A percentile compares a stretch with the other conserved stretches of the same genome.
Conservation (phyloP, 2,113 vertebrate genomes). For the Astur gentilis region DNA sequence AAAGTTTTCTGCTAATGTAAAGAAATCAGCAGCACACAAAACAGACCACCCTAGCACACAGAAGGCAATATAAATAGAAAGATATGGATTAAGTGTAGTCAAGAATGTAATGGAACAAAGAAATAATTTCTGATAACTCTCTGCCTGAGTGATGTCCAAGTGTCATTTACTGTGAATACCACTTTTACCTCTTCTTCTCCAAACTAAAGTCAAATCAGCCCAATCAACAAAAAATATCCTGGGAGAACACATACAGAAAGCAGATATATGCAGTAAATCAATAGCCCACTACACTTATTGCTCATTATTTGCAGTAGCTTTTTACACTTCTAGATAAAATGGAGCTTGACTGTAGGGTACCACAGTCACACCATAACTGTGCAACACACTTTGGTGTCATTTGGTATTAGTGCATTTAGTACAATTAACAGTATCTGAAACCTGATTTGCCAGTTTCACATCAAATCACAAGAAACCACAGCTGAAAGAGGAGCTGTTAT, state of each 20-base stretch:
- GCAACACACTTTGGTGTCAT: background rate
- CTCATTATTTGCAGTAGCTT: background rate
- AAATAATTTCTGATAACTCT: background rate
- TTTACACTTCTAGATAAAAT: background rate
- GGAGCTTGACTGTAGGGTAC: background rate
- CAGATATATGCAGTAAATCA: background rate
- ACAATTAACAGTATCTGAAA: background rate
- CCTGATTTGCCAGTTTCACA: background rate
- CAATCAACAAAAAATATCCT: background rate
- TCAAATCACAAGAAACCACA: background rate
- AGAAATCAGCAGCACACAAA: background rate
- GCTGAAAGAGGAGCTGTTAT: background rate
- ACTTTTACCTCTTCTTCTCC: background rate
- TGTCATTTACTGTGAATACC: background rate
- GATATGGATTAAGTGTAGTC: background rate
- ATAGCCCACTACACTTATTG: background rate
- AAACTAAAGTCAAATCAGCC: background rate
- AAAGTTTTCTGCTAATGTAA: background rate
- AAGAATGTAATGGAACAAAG: background rate
- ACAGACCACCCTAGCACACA: background rate
- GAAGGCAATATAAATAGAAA: background rate
- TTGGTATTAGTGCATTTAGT: background rate
- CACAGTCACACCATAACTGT: background rate
- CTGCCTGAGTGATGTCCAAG: background rate
- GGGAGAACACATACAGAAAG: slow-evolving; percentile 15